These are phyloP conservation scores for Falco columbarius DNA, from an alignment of 2,797 vertebrate species.

Conservation along the genomic window DNA sequence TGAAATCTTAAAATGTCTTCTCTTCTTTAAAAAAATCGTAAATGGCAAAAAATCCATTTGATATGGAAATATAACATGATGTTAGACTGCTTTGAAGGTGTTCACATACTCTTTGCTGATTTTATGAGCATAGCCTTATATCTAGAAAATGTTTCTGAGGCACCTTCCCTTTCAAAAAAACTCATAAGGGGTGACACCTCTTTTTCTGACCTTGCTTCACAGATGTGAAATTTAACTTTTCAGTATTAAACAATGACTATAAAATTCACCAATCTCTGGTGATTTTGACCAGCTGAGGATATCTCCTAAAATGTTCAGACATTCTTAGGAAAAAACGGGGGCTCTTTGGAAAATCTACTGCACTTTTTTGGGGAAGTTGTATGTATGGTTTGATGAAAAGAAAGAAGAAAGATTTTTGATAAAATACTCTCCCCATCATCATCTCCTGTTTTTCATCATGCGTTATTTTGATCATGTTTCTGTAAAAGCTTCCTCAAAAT, in stretches of 20 bases:
- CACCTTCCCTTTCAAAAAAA: neutral
- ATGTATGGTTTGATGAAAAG: neutral
- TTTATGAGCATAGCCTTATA: neutral
- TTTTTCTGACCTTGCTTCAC: neutral
- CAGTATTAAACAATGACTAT: neutral
- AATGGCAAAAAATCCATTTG: neutral
- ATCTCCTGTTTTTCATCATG: neutral
- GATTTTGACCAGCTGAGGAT: neutral
- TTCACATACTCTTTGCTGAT: neutral
- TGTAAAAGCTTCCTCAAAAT: conserved; percentile 31
- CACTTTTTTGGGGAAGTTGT: neutral
- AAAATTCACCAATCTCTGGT: neutral
- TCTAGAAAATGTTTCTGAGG: neutral
- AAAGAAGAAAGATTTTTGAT: neutral
- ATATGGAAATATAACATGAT: neutral
- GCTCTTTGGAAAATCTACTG: neutral
- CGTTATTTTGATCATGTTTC: conserved; percentile 16
- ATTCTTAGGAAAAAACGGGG: neutral
- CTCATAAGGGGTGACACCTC: neutral
- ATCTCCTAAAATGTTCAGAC: neutral
- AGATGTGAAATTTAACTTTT: neutral
- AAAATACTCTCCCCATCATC: neutral
- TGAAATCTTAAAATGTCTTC: neutral
- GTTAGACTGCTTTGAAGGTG: neutral
- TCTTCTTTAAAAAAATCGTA: neutral